phyloP scores from a whole-genome alignment of 1,140 invertebrate genomes.

The Eufriesea mexicana region DNA sequence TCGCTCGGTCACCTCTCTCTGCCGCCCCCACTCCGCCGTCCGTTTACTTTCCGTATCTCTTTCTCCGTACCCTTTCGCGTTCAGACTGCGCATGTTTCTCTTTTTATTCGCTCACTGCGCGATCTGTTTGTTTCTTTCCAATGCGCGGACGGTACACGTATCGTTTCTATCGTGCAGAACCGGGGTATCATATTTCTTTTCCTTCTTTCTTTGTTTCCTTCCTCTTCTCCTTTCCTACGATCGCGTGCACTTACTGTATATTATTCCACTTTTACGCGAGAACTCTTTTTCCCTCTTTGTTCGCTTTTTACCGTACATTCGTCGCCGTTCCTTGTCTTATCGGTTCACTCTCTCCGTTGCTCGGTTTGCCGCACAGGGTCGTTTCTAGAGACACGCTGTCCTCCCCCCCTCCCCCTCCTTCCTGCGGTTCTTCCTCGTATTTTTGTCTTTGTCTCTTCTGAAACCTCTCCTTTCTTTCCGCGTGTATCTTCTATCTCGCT shows the following conservation, averaged over 20 bases:
- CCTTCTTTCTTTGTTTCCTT: background rate
- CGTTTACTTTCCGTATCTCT: constrained; percentile 21
- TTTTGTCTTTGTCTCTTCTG: constrained; percentile 4
- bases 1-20: background rate
- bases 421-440: background rate
- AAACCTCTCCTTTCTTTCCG: constrained; percentile 4
- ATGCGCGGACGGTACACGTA: background rate
- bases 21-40: constrained; percentile 43
- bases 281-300: background rate
- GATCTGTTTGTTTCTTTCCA: constrained; percentile 10
- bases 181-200: constrained; percentile 7
- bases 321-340: background rate
- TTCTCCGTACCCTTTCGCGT: background rate
- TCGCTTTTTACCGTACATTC: background rate
- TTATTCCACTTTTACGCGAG: background rate
- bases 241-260: background rate
- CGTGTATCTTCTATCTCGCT: background rate
- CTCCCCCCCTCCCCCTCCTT: background rate
- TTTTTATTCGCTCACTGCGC: background rate
- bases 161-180: constrained; percentile 17
- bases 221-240: background rate
- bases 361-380: background rate
- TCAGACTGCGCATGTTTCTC: constrained; percentile 2
- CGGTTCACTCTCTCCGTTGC: background rate
- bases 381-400: background rate